phyloP scores from a whole-genome alignment of 1,140 invertebrate genomes.

The Drosophila pandora region DNA sequence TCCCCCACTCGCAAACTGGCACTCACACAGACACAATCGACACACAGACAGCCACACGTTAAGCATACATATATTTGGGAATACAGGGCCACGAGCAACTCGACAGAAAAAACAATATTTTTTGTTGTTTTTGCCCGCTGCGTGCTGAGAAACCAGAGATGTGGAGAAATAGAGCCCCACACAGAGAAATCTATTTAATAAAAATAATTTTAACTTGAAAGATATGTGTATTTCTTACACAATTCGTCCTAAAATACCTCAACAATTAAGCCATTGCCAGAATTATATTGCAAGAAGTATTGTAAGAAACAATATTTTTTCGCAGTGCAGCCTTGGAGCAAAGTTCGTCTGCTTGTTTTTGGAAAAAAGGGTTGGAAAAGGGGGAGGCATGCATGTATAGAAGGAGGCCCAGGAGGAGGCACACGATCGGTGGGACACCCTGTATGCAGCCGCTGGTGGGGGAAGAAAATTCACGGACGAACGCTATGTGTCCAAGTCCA shows the following conservation, averaged over 20 bases:
- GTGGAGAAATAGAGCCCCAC: slow-evolving; percentile 30
- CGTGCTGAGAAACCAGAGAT: slow-evolving; percentile 38
- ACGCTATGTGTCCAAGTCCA: slow-evolving; percentile 79
- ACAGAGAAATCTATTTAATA: background rate
- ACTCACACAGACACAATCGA: slow-evolving; percentile 12
- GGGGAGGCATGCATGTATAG: too few relatives aligned
- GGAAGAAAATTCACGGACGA: slow-evolving; percentile 76
- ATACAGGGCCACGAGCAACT: slow-evolving; percentile 66
- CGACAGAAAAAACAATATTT: slow-evolving; percentile 40
- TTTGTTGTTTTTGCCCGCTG: slow-evolving; percentile 42
- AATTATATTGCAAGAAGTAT: too few relatives aligned
- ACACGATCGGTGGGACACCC: slow-evolving; percentile 39
- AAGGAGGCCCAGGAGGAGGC: background rate
- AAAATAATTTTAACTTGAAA: background rate
- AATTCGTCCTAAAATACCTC: too few relatives aligned
- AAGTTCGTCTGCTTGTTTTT: slow-evolving; percentile 43
- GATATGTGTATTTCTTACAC: background rate
- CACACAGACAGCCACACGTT: slow-evolving; percentile 26
- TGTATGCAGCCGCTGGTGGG: slow-evolving; percentile 38
- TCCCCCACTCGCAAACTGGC: slow-evolving; percentile 28
- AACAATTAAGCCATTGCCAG: too few relatives aligned
- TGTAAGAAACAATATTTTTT: background rate
- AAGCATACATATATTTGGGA: slow-evolving; percentile 55
- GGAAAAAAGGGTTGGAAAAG: background rate
- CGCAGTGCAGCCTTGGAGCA: slow-evolving; percentile 32